Evolutionary conservation across 2,113 vertebrate genomes (phyloP).

Genomic region (Ailuropoda melanoleuca): DNA sequence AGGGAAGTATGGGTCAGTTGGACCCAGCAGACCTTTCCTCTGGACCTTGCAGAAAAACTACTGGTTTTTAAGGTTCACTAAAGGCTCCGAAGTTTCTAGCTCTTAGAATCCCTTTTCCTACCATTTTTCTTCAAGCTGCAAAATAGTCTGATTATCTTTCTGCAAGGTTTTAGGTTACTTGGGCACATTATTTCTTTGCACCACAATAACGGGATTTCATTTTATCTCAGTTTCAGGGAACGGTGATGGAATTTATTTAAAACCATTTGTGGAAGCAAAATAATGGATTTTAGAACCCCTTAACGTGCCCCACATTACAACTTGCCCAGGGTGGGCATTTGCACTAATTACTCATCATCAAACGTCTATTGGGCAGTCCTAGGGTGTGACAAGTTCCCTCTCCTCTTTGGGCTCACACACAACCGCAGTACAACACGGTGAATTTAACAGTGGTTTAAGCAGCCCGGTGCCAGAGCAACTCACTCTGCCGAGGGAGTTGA

Average conservation of each 20-base stretch:
- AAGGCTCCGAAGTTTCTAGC: not conserved
- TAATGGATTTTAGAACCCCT: not conserved
- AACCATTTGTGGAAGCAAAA: not conserved
- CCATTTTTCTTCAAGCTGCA: not conserved
- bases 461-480: not conserved
- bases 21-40: not conserved
- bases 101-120: constrained; percentile 31
- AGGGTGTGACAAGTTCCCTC: not conserved
- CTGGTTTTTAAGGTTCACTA: not conserved
- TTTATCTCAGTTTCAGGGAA: not conserved
- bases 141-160: constrained; percentile 4
- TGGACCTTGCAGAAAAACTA: not conserved
- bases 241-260: constrained; percentile 12
- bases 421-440: not conserved
- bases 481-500: not conserved
- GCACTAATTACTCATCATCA: not conserved
- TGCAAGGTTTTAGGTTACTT: constrained; percentile 29
- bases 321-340: not conserved
- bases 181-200: not conserved
- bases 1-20: not conserved
- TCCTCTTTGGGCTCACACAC: not conserved
- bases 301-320: not conserved
- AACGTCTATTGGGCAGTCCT: not conserved
- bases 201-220: not conserved
- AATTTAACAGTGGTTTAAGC: not conserved